Base-by-base conservation (phyloP, 2,888 invertebrate genomes). In the Eupithecia dodoneata region DNA sequence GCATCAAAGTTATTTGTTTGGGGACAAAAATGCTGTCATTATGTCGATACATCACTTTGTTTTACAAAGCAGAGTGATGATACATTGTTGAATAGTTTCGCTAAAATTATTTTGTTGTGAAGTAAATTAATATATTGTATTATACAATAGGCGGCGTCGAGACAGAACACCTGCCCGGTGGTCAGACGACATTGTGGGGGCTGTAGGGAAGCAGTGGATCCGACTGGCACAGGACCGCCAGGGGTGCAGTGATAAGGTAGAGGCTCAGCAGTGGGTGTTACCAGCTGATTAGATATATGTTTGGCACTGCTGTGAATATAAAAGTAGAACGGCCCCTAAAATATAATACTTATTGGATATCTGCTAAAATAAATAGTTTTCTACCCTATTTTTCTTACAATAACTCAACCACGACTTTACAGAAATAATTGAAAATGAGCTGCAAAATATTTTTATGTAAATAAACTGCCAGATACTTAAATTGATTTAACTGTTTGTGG, bases 301-400 rank as follows among this genome's bases (percentile, higher is more conserved):
- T 93, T 93, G 93, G 93, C 93, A 93, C 93, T 87, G 90, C 83
- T 87, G 81, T 83, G 81, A 87, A 85, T 90, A 88, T 83, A 87
- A 88, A 89, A 89, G 85, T 90, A 90, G 86, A 89, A 88, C 83
- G 44, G 87, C 84, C 87, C 85, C 79, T 85, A 82, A 84, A 83
- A 85, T 88, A 87, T 89, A 89, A 89, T 89, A 90, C 88, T 90
- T 83, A 85, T 84, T 85, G 86, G 78, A 73, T 84, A 81, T 79
- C 79, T 84, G 78, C 81, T 80, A 82, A 85, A 86, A 87, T 86
- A 86, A 87, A 86, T 83, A 80, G 73, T 78, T 77, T 76, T 76
- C 70, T 76, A 74, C 55, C 75, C 76, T 81, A 81, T 81, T 65
- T 69, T 52, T 70, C 73, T 76, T 77, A 79, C 66, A 73, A 30